These are phyloP conservation scores for Asarcornis scutulata DNA, from an alignment of 2,113 vertebrate species.

Conservation along the genomic window DNA sequence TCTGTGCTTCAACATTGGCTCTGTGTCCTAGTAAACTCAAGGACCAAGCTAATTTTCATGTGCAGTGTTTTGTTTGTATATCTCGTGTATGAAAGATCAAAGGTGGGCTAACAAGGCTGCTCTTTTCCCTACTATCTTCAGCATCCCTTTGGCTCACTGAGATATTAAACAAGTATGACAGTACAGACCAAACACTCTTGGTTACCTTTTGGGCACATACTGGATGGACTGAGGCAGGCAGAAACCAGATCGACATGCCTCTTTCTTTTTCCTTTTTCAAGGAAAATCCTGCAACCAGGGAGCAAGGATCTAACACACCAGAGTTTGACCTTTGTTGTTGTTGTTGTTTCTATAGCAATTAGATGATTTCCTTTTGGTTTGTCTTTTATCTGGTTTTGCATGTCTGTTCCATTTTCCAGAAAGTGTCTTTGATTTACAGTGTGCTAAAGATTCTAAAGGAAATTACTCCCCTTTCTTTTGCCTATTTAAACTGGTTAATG, in stretches of 20 bases:
- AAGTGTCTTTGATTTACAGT: slow-evolving; percentile 30
- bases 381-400: slow-evolving; percentile 2
- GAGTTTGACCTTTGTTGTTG: neutral
- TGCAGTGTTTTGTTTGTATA: neutral
- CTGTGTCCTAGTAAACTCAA: neutral
- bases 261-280: neutral
- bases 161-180: neutral
- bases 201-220: neutral
- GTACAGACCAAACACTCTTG: neutral
- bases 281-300: neutral
- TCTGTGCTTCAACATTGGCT: neutral
- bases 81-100: neutral
- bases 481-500: slow-evolving; percentile 13
- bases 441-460: neutral
- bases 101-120: slow-evolving; percentile 1
- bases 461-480: neutral
- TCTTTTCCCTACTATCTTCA: neutral
- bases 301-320: neutral
- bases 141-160: neutral
- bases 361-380: neutral
- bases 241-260: slow-evolving; percentile 17
- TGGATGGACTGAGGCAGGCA: slow-evolving; percentile 24
- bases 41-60: neutral
- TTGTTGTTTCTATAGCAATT: neutral
- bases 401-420: neutral